Evolutionary conservation across 2,113 vertebrate species (phyloP).

Genomic region (Ptilonorhynchus violaceus): DNA sequence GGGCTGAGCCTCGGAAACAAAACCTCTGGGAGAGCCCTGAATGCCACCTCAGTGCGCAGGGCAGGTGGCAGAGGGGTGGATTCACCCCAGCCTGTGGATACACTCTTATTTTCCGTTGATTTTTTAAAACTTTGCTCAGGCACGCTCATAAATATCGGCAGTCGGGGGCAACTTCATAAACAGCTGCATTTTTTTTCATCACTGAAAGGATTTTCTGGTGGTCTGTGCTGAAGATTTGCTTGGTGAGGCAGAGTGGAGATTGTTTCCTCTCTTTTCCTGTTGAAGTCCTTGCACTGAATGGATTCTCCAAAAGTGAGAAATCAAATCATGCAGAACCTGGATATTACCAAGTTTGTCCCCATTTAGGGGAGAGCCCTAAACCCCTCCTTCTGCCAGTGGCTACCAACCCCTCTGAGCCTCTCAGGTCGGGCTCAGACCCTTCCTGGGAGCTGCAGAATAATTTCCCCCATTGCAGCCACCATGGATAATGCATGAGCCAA

Average conservation of each 20-base stretch:
- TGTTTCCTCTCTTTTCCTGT: fast-evolving
- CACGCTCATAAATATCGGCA: neutral
- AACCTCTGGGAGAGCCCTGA: neutral
- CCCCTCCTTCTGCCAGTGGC: neutral
- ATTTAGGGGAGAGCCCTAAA: neutral
- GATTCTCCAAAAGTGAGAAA: neutral
- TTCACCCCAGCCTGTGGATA: neutral
- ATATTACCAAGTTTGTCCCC: neutral
- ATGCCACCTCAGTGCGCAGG: neutral
- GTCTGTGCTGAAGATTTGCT: neutral
- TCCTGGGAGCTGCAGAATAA: neutral
- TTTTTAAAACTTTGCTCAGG: neutral
- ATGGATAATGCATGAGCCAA: constrained; percentile 3
- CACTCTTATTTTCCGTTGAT: fast-evolving
- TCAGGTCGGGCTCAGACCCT: neutral
- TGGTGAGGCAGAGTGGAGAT: neutral
- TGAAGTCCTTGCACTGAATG: neutral
- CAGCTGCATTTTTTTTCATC: neutral
- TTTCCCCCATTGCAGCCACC: neutral
- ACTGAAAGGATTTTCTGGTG: neutral
- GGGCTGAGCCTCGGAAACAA: neutral
- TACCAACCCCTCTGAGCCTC: neutral
- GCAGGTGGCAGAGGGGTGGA: neutral
- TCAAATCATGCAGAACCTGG: fast-evolving
- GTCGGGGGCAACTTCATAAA: neutral